Evolutionary conservation across 2,113 vertebrate species (phyloP).

Genomic region (Sturnira hondurensis): DNA sequence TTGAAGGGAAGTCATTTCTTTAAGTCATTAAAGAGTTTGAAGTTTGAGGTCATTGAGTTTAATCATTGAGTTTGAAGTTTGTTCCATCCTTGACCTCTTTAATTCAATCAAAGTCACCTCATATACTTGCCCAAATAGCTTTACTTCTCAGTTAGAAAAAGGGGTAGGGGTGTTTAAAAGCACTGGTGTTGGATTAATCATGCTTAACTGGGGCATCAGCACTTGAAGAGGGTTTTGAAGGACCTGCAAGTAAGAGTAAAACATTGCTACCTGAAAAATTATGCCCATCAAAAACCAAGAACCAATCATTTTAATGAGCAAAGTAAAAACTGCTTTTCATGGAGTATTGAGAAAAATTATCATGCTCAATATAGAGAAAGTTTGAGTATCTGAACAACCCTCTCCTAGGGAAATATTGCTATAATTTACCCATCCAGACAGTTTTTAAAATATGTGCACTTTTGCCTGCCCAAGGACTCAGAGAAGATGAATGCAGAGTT

Average conservation of each 20-base stretch:
- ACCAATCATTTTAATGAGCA: conserved; percentile 57
- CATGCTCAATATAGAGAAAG: not conserved
- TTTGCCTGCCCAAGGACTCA: not conserved
- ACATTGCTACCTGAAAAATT: conserved; percentile 61
- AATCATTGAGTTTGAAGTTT: conserved; percentile 50
- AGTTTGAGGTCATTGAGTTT: too few relatives aligned
- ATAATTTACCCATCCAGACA: conserved; percentile 33
- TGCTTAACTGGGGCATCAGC: conserved; percentile 56
- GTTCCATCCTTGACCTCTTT: conserved; percentile 59
- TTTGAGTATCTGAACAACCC: conserved; percentile 42
- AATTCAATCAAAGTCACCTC: conserved; percentile 67
- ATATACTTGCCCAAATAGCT: conserved; percentile 64
- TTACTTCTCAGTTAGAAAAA: conserved; percentile 71
- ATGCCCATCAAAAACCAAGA: conserved; percentile 57
- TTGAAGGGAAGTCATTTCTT: conserved; percentile 61
- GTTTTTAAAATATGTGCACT: not conserved
- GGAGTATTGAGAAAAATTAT: conserved; percentile 1
- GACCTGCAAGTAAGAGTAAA: conserved; percentile 56
- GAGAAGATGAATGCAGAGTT: not conserved
- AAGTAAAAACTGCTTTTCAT: conserved; percentile 28
- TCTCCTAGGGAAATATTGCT: not conserved
- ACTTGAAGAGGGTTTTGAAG: conserved; percentile 40
- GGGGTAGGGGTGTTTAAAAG: conserved; percentile 50
- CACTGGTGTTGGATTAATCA: conserved; percentile 67
- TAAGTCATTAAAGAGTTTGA: too few relatives aligned